Evolutionary conservation across 1,140 invertebrate species (phyloP).

Genomic region (Sesamia nonagrioides): DNA sequence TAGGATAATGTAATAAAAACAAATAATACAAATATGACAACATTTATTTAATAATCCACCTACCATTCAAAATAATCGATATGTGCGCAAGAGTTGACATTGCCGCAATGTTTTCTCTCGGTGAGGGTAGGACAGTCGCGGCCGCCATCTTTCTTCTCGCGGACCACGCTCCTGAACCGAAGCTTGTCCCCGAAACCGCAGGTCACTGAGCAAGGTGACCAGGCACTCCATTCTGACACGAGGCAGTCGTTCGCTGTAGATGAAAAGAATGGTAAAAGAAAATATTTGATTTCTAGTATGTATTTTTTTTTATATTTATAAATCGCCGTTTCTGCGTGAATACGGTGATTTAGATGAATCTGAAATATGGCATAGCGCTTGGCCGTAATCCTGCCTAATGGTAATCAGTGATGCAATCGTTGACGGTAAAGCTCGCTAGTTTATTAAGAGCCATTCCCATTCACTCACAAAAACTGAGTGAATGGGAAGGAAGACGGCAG

Average conservation of each 20-base stretch:
- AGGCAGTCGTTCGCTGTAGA: slow-evolving; percentile 85
- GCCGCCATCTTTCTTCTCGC: slow-evolving; percentile 88
- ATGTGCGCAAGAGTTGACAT: slow-evolving; percentile 74
- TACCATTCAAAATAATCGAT: slow-evolving; percentile 81
- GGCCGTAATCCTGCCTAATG: no score
- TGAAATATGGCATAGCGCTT: no score
- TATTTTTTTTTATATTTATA: no score
- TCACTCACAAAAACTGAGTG: no score
- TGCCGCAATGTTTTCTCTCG: slow-evolving; percentile 76
- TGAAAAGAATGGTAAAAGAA: not conserved
- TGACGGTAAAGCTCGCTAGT: no score
- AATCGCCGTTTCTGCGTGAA: no score
- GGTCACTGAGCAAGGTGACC: slow-evolving; percentile 90
- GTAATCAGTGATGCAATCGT: no score
- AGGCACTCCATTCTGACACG: slow-evolving; percentile 90
- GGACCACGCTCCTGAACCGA: slow-evolving; percentile 87
- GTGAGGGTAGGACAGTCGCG: slow-evolving; percentile 89
- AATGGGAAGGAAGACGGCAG: no score
- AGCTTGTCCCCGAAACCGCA: slow-evolving; percentile 90
- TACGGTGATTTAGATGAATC: no score
- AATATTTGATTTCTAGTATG: not conserved
- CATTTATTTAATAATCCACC: not conserved
- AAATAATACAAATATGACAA: not conserved
- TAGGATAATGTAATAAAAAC: not conserved
- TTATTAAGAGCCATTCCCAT: no score